Conservation (phyloP, 2,113 vertebrate genomes). For the Charadrius vociferus region DNA sequence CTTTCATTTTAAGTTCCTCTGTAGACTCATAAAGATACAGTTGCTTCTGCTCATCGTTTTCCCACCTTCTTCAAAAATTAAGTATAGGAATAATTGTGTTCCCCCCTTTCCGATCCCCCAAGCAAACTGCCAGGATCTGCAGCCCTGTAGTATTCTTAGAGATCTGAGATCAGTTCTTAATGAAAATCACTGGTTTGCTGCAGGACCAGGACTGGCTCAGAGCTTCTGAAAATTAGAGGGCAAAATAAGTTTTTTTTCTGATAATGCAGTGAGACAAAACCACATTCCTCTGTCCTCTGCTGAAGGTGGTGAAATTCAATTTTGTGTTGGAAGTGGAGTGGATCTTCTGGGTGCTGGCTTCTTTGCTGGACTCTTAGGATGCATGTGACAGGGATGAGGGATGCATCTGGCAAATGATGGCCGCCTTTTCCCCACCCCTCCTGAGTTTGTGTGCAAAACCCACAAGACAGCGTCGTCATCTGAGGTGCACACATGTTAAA, state of each 20-base stretch:
- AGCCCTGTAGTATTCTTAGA: not conserved
- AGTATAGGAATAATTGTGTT: not conserved
- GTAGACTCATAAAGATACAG: not conserved
- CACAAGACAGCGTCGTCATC: not conserved
- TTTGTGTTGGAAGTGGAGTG: not conserved
- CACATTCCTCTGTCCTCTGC: not conserved
- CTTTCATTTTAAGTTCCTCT: not conserved
- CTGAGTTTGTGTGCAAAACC: not conserved
- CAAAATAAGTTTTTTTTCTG: not conserved
- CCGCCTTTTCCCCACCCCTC: accelerated
- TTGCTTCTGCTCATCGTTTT: not conserved
- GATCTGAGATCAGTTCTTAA: not conserved
- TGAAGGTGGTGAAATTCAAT: not conserved
- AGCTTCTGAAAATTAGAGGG: not conserved
- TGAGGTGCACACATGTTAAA: not conserved
- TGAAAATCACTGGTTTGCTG: not conserved
- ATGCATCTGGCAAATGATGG: not conserved
- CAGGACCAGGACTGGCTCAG: not conserved
- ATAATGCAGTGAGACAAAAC: not conserved
- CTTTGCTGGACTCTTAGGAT: not conserved
- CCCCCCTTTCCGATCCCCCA: not conserved
- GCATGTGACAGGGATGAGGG: not conserved
- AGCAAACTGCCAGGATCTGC: not conserved
- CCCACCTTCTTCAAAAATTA: not conserved
- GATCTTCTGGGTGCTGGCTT: not conserved